phyloP scores from a whole-genome alignment of 2,797 vertebrate species.

The Acanthornis magna region DNA sequence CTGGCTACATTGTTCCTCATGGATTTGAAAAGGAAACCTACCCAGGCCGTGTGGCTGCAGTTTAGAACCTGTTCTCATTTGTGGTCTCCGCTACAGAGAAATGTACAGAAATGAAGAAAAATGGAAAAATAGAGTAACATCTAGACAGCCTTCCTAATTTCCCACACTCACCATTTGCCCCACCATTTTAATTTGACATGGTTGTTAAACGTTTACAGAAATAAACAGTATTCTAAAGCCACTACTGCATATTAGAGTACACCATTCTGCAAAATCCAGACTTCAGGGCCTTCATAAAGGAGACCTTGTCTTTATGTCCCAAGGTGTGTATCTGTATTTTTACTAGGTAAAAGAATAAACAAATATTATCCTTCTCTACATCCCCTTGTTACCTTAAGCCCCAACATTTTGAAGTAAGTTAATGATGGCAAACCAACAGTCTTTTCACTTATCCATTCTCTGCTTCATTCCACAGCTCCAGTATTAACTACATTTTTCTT shows the following conservation, averaged over 20 bases:
- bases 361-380: neutral
- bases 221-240: neutral
- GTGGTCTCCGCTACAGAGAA: neutral
- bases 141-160: neutral
- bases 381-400: neutral
- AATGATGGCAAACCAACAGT: neutral
- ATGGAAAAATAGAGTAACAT: neutral
- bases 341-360: neutral
- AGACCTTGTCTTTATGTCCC: neutral
- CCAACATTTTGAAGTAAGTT: neutral
- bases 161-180: neutral
- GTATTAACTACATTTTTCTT: neutral
- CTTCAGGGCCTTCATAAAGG: neutral
- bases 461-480: neutral
- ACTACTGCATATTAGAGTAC: neutral
- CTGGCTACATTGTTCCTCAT: constrained; percentile 70
- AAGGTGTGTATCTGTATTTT: neutral
- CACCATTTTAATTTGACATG: neutral
- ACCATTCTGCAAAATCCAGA: neutral
- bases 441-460: neutral
- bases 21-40: constrained; percentile 69
- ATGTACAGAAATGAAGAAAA: neutral
- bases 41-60: constrained; percentile 29
- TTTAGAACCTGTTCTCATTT: constrained; percentile 53
- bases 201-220: neutral